Conservation (phyloP, 2,113 vertebrate species). For the Uria lomvia region DNA sequence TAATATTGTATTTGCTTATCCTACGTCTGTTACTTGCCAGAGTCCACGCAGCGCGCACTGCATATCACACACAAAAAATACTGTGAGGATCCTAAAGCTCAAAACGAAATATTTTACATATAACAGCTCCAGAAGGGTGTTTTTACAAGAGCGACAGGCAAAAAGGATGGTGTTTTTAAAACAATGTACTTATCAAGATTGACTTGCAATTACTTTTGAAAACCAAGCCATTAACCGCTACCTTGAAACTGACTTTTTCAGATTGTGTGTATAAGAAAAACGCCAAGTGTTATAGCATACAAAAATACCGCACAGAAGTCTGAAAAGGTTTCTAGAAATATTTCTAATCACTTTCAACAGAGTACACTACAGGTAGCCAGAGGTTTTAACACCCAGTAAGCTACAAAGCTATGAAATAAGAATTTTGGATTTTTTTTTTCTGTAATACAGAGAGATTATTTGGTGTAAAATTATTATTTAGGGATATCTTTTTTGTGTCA, state of each 20-base stretch:
- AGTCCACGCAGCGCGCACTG: accelerated
- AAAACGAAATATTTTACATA: not conserved
- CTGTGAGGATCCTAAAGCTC: not conserved
- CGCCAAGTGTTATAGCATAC: not conserved
- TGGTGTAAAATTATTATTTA: slow-evolving; percentile 4
- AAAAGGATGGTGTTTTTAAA: not conserved
- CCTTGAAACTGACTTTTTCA: not conserved
- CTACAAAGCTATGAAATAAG: not conserved
- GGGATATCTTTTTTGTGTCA: not conserved
- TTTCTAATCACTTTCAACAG: not conserved
- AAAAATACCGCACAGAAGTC: not conserved
- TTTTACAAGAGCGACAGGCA: not conserved
- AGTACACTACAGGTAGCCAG: not conserved
- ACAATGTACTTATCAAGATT: not conserved
- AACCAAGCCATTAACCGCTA: not conserved
- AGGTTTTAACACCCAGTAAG: not conserved
- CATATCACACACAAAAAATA: accelerated
- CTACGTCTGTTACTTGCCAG: not conserved
- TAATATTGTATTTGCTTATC: not conserved
- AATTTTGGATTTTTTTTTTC: not conserved
- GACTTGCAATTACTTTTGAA: not conserved
- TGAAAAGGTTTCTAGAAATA: not conserved
- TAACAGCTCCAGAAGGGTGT: not conserved
- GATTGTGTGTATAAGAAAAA: not conserved
- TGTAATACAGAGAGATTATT: not conserved